Percentiles rank a stretch among this genome's conserved stretches.
These are phyloP conservation scores for Cheilosia grossa DNA, from an alignment of 2,888 invertebrate genomes.

Conservation along the genomic window DNA sequence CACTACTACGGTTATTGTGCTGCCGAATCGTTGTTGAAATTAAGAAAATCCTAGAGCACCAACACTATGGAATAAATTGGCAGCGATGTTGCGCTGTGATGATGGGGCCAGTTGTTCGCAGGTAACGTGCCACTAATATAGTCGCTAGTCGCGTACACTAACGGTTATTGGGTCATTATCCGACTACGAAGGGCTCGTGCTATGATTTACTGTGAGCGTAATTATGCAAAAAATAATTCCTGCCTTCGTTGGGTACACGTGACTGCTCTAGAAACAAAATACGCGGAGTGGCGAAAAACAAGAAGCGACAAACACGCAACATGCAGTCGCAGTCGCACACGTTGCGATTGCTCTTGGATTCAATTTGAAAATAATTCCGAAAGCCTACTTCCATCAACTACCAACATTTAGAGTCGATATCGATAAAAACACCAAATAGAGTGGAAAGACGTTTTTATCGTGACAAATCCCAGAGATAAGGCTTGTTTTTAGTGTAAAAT, in stretches of 20 bases:
- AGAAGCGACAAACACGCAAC: neutral
- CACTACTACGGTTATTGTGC: conserved; percentile 1
- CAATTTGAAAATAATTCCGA: conserved; percentile 32
- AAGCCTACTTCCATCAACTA: conserved; percentile 8
- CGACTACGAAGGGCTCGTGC: conserved; percentile 30
- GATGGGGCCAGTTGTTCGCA: conserved; percentile 9
- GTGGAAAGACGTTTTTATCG: conserved; percentile 20
- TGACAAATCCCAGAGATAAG: conserved; percentile 17
- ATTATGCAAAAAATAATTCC: conserved; percentile 60
- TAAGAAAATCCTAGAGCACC: conserved; percentile 33
- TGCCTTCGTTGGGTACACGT: conserved; percentile 37
- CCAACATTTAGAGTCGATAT: neutral
- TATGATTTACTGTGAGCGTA: conserved; percentile 54
- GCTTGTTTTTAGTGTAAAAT: neutral
- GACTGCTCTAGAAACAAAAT: conserved; percentile 3
- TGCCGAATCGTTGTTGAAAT: conserved; percentile 51
- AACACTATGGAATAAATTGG: conserved; percentile 36
- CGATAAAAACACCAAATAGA: conserved; percentile 11
- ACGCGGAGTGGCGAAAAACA: neutral
- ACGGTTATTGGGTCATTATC: conserved; percentile 68
- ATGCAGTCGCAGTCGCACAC: neutral
- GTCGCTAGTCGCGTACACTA: conserved; percentile 54
- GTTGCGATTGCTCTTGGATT: neutral
- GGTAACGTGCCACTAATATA: conserved; percentile 46
- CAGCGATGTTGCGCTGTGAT: neutral